phyloP scores from a whole-genome alignment of 1,140 invertebrate species.

The Drosophila rhopaloa region DNA sequence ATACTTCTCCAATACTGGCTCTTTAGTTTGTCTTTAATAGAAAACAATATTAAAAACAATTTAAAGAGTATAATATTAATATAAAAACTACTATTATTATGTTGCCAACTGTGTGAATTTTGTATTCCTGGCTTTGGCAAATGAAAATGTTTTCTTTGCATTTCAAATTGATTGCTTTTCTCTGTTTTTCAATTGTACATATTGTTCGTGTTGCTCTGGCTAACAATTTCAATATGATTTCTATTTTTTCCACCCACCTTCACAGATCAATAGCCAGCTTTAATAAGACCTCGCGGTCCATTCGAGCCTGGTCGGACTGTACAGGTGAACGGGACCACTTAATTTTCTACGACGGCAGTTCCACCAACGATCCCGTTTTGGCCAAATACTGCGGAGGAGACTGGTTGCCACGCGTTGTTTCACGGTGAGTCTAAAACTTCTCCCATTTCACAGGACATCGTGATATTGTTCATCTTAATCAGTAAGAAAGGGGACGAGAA shows the following conservation, averaged over 20 bases:
- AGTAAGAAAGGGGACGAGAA: too few species aligned
- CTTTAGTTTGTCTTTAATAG: too few species aligned
- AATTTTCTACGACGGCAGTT: conserved; percentile 93
- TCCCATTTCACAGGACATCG: not conserved
- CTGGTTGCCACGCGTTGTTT: conserved; percentile 90
- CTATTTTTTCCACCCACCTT: conserved; percentile 5
- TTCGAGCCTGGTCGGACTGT: conserved; percentile 93
- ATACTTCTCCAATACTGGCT: too few species aligned
- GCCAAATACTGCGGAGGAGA: conserved; percentile 94
- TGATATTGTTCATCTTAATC: conserved; percentile 10
- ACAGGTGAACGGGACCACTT: conserved; percentile 92
- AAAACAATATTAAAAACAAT: too few species aligned
- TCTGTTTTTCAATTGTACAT: conserved; percentile 1
- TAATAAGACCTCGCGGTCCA: conserved; percentile 88
- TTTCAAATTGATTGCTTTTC: conserved; percentile 48
- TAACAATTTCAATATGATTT: conserved; percentile 1
- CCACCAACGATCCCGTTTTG: conserved; percentile 91
- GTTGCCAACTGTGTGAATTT: conserved; percentile 15
- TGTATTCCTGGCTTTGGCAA: conserved; percentile 16
- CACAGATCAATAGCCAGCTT: conserved; percentile 84
- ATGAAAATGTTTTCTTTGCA: conserved; percentile 54
- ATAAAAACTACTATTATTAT: not conserved
- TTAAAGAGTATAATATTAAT: not conserved
- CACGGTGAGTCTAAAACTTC: conserved; percentile 80
- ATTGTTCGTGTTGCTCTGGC: conserved; percentile 4